phyloP scores from a whole-genome alignment of 2,797 vertebrate genomes.

The Hafferia zeledoni region DNA sequence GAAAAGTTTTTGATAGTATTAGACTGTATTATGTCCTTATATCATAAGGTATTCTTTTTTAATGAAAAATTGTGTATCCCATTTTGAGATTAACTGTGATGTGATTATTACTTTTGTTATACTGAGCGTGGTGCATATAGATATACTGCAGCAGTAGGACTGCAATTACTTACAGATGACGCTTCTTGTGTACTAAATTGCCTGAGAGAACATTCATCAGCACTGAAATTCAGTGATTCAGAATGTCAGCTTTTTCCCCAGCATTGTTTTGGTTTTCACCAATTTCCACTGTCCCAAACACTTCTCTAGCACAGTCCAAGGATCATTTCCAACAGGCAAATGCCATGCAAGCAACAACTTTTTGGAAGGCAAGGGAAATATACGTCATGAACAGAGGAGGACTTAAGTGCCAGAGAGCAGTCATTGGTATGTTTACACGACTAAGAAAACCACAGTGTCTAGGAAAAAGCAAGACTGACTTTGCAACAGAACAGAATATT shows the following conservation, averaged over 20 bases:
- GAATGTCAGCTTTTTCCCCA: neutral
- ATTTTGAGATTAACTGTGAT: neutral
- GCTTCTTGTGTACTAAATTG: neutral
- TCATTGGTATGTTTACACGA: neutral
- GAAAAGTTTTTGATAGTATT: neutral
- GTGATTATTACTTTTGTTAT: neutral
- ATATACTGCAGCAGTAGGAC: neutral
- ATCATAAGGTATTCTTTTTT: neutral
- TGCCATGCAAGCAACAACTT: neutral
- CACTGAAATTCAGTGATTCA: neutral
- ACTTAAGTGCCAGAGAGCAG: neutral
- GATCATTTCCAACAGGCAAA: neutral
- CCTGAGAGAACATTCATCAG: neutral
- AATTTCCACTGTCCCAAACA: neutral
- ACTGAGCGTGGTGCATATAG: neutral
- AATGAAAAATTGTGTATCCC: neutral
- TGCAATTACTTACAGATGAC: neutral
- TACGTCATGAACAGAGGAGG: neutral
- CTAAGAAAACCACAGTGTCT: neutral
- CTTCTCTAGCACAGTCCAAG: neutral
- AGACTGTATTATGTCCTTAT: neutral
- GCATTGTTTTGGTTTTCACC: neutral
- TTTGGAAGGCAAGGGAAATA: neutral
- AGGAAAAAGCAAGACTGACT: neutral
- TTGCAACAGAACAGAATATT: neutral